These are phyloP conservation scores for Cyclophora albipunctata DNA, from an alignment of 2,888 invertebrate species.

Conservation along the genomic window DNA sequence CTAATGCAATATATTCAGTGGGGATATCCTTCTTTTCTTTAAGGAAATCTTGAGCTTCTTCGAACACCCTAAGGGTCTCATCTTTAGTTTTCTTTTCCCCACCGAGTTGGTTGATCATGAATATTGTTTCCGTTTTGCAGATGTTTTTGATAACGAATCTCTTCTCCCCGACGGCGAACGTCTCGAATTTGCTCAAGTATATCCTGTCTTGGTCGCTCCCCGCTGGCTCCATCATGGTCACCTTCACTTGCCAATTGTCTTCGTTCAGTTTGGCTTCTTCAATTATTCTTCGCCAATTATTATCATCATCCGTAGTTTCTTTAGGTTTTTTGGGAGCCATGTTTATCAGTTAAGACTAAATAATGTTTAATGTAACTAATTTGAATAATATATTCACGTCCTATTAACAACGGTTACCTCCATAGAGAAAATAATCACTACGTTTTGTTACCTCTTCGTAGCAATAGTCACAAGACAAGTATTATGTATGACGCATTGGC, in stretches of 20 bases:
- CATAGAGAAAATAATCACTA: too few species aligned
- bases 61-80: conserved; percentile 54
- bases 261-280: conserved; percentile 48
- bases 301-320: conserved; percentile 35
- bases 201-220: conserved; percentile 59
- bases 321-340: conserved; percentile 53
- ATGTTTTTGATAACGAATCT: conserved; percentile 65
- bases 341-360: not conserved
- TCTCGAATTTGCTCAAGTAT: conserved; percentile 59
- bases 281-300: conserved; percentile 44
- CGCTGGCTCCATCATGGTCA: conserved; percentile 55
- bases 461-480: too few species aligned
- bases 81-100: conserved; percentile 60
- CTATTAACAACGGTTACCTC: too few species aligned
- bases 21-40: conserved; percentile 61
- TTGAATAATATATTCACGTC: too few species aligned
- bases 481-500: too few species aligned
- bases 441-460: too few species aligned
- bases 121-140: conserved; percentile 62
- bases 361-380: too few species aligned
- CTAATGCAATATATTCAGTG: conserved; percentile 50
- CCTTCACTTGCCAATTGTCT: conserved; percentile 50
- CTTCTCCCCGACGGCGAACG: conserved; percentile 51
- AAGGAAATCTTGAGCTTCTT: conserved; percentile 54
- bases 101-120: conserved; percentile 66